phyloP scores from a whole-genome alignment of 2,113 vertebrate genomes.

The Mixornis gularis region DNA sequence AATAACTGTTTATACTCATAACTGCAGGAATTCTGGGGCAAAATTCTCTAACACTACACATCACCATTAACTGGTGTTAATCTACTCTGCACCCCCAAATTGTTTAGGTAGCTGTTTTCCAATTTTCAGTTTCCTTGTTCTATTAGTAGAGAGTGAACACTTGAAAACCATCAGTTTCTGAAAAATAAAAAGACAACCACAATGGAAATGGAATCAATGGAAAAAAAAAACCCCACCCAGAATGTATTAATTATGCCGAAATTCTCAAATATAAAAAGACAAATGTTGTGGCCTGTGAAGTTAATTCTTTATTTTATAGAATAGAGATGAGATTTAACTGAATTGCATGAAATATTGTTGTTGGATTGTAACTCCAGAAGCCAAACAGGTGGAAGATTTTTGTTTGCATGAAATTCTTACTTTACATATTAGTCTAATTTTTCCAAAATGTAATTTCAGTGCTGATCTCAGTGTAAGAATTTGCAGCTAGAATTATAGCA shows the following conservation, averaged over 20 bases:
- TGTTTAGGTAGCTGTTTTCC: background rate
- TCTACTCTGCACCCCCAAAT: background rate
- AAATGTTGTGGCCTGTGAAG: background rate
- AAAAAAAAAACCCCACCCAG: accelerated
- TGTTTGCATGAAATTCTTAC: background rate
- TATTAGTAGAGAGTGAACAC: background rate
- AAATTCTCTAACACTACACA: background rate
- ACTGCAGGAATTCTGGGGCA: background rate
- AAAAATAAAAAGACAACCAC: accelerated
- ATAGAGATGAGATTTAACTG: background rate
- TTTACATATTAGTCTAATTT: background rate
- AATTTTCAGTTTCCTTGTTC: background rate
- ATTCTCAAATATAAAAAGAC: background rate
- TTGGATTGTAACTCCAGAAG: background rate
- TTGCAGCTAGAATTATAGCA: background rate
- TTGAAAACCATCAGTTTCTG: background rate
- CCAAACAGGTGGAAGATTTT: background rate
- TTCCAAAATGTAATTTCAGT: background rate
- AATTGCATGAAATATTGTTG: background rate
- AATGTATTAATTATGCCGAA: background rate
- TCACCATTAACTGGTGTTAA: background rate
- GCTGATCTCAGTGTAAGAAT: background rate
- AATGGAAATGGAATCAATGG: background rate
- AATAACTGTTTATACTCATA: background rate
- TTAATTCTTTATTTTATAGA: background rate